Evolutionary conservation across 2,797 vertebrate genomes (phyloP).

Genomic region (Ambastaia sidthimunki): DNA sequence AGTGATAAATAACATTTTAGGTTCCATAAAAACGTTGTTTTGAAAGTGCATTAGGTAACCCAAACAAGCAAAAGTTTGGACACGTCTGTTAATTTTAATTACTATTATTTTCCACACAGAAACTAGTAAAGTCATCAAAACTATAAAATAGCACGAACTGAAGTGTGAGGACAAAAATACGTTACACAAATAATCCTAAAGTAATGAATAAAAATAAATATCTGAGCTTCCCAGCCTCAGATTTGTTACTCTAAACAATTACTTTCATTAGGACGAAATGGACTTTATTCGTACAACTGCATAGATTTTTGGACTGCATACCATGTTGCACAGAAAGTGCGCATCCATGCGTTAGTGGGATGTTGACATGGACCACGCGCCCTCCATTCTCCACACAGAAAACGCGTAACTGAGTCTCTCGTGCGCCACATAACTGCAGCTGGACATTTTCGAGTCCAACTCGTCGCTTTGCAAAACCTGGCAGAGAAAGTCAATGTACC

Average conservation of each 20-base stretch:
- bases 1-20: not conserved
- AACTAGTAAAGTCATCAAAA: not conserved
- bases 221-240: no score
- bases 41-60: no score
- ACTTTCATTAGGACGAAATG: no score
- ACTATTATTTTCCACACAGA: not conserved
- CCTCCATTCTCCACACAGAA: constrained; percentile 99
- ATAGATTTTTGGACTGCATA: constrained; percentile 57
- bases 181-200: not conserved
- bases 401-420: constrained; percentile 97
- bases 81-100: not conserved
- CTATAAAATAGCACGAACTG: not conserved
- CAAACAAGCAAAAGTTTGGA: not conserved
- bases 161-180: not conserved
- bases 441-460: constrained; percentile 94
- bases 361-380: constrained; percentile 94
- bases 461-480: constrained; percentile 97
- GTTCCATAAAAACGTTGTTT: no score
- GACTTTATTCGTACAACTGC: no score
- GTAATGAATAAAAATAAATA: not conserved
- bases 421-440: constrained; percentile 97
- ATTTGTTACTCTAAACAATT: not conserved
- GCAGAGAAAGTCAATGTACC: constrained; percentile 97
- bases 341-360: constrained; percentile 82
- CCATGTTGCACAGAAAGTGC: constrained; percentile 58